Percentiles rank a stretch among this genome's conserved stretches.
These are phyloP conservation scores for Antechinus stuartii DNA, from an alignment of 2,113 vertebrate genomes.

Conservation along the genomic window DNA sequence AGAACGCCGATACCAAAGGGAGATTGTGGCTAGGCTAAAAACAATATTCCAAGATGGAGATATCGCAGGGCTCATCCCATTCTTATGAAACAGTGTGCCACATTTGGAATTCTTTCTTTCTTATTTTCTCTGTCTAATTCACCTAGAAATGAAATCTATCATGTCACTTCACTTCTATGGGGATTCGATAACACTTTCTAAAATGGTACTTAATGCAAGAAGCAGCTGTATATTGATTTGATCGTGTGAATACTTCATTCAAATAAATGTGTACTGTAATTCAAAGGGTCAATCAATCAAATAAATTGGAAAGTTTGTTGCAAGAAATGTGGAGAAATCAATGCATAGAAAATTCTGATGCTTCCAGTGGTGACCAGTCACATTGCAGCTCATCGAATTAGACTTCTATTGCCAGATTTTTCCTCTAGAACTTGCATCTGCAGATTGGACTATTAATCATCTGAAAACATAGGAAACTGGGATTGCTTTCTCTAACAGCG, in stretches of 20 bases:
- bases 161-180: constrained; percentile 30
- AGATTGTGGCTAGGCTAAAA: background rate
- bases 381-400: constrained; percentile 12
- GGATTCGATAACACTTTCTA: constrained; percentile 39
- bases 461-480: constrained; percentile 45
- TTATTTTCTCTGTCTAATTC: constrained; percentile 21
- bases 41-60: background rate
- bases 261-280: constrained; percentile 67
- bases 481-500: constrained; percentile 20
- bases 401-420: constrained; percentile 9
- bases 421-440: constrained; percentile 48
- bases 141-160: background rate
- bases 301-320: constrained; percentile 70
- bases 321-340: constrained; percentile 69
- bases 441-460: constrained; percentile 59
- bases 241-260: constrained; percentile 32
- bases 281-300: constrained; percentile 68
- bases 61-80: background rate
- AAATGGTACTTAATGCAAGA: constrained; percentile 60
- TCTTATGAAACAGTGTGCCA: background rate
- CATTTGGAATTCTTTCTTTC: constrained; percentile 38
- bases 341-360: constrained; percentile 60
- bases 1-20: constrained; percentile 5
- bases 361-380: constrained; percentile 71
- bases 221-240: constrained; percentile 53